phyloP scores from a whole-genome alignment of 30 jellyfish, hydroid and myxozoan species.

The Aurelia coerulea region DNA sequence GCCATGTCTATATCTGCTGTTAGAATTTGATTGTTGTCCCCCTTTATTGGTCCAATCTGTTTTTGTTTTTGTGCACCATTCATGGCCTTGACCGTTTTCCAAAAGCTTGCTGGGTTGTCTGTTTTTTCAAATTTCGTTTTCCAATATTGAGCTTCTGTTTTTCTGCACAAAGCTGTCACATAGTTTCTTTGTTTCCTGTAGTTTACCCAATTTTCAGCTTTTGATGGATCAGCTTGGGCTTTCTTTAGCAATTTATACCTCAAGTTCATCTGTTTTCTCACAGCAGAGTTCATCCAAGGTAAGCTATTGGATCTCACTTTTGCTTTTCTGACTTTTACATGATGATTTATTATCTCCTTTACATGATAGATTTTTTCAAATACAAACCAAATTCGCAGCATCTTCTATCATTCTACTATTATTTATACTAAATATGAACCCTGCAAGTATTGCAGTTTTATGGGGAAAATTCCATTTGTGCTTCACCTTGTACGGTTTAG shows the following conservation, averaged over 20 bases:
- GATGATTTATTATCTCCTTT: constrained; percentile 19
- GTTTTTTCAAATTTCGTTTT: constrained; percentile 42
- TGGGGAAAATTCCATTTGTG: too few species aligned
- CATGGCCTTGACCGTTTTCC: constrained; percentile 61
- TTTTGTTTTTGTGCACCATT: constrained; percentile 14
- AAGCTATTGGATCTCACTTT: constrained; percentile 22
- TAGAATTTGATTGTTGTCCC: too few species aligned
- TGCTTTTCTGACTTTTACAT: constrained; percentile 34
- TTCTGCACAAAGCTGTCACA: too few species aligned
- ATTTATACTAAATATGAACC: too few species aligned
- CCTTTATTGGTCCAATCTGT: constrained; percentile 36
- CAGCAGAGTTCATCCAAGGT: too few species aligned
- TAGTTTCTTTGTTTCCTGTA: constrained; percentile 44
- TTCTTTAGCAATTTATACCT: constrained; percentile 31
- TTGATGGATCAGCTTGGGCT: constrained; percentile 33
- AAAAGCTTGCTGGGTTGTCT: constrained; percentile 47
- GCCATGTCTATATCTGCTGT: constrained; percentile 50
- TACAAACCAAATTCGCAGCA: too few species aligned
- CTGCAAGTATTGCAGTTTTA: too few species aligned
- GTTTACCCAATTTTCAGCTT: constrained; percentile 50
- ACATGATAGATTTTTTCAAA: too few species aligned
- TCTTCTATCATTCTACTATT: too few species aligned
- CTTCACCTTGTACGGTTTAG: too few species aligned
- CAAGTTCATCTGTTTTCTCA: constrained; percentile 33
- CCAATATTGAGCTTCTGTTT: too few species aligned